These are phyloP conservation scores for Zaprionus inermis DNA, from an alignment of 1,140 invertebrate species.

Conservation along the genomic window DNA sequence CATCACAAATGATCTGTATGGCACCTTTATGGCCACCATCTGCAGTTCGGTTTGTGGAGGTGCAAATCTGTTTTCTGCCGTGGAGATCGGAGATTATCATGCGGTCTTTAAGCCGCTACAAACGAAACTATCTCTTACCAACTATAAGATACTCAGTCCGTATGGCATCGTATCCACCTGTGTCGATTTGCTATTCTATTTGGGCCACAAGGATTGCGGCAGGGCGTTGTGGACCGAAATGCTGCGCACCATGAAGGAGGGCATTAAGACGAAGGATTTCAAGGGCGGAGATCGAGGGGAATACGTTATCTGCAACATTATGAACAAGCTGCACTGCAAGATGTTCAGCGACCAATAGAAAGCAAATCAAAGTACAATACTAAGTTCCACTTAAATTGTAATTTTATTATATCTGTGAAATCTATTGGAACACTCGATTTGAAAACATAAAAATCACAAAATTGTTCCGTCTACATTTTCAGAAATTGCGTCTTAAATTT, in stretches of 20 bases:
- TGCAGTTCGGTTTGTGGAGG: constrained; percentile 68
- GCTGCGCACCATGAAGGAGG: constrained; percentile 61
- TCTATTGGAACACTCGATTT: constrained; percentile 8
- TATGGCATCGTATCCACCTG: constrained; percentile 71
- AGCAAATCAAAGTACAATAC: no score
- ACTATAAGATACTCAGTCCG: constrained; percentile 63
- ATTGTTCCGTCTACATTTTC: neutral
- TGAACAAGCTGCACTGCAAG: constrained; percentile 57
- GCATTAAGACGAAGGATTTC: constrained; percentile 64
- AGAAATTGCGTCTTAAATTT: constrained; percentile 37
- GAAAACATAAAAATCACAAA: constrained; percentile 31
- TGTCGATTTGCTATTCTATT: constrained; percentile 59
- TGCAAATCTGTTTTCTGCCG: constrained; percentile 66
- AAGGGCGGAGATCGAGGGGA: constrained; percentile 63
- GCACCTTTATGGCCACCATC: constrained; percentile 69
- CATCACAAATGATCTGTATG: constrained; percentile 71
- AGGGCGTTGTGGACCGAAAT: constrained; percentile 48
- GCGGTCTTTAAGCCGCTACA: constrained; percentile 76
- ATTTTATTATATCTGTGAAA: neutral
- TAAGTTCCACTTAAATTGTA: neutral
- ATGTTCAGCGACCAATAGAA: constrained; percentile 16
- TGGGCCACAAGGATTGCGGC: constrained; percentile 51
- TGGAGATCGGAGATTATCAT: constrained; percentile 61
- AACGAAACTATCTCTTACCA: constrained; percentile 70
- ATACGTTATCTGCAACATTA: constrained; percentile 70